Evolutionary conservation across 2,888 invertebrate species (phyloP).

Genomic region (Drosophila parthenogenetica): DNA sequence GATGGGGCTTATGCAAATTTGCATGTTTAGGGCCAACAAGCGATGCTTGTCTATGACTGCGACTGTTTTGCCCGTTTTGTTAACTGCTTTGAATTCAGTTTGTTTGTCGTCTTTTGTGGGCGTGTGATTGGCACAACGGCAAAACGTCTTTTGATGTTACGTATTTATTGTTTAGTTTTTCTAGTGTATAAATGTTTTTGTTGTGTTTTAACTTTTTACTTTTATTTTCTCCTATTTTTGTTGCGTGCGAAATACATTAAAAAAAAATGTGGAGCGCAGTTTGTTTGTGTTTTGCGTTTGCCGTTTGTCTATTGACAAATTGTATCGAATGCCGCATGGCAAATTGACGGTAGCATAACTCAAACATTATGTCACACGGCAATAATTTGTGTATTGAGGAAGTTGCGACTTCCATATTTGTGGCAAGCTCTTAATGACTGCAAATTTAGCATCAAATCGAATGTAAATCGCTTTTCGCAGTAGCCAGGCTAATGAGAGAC

Average conservation of each 20-base stretch:
- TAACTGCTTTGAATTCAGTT: conserved; percentile 63
- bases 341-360: conserved; percentile 54
- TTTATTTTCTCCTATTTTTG: conserved; percentile 20
- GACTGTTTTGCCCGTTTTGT: conserved; percentile 23
- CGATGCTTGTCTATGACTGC: conserved; percentile 23
- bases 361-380: conserved; percentile 51
- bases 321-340: conserved; percentile 57
- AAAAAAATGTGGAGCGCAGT: conserved; percentile 64
- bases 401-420: conserved; percentile 57
- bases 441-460: conserved; percentile 48
- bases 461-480: conserved; percentile 37
- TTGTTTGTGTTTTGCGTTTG: conserved; percentile 47
- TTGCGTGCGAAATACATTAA: conserved; percentile 60
- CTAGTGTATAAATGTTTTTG: conserved; percentile 17
- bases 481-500: conserved; percentile 38
- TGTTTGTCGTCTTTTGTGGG: conserved; percentile 46
- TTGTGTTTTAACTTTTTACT: conserved; percentile 12
- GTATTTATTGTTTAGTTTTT: conserved; percentile 32
- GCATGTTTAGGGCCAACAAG: conserved; percentile 50
- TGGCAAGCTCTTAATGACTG: conserved; percentile 35
- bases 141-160: conserved; percentile 50
- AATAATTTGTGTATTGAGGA: conserved; percentile 38
- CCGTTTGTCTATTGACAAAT: conserved; percentile 53
- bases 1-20: conserved; percentile 57
- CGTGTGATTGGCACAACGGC: conserved; percentile 52